Evolutionary conservation across 2,113 vertebrate species (phyloP).

Genomic region (Eupsittula cactorum): DNA sequence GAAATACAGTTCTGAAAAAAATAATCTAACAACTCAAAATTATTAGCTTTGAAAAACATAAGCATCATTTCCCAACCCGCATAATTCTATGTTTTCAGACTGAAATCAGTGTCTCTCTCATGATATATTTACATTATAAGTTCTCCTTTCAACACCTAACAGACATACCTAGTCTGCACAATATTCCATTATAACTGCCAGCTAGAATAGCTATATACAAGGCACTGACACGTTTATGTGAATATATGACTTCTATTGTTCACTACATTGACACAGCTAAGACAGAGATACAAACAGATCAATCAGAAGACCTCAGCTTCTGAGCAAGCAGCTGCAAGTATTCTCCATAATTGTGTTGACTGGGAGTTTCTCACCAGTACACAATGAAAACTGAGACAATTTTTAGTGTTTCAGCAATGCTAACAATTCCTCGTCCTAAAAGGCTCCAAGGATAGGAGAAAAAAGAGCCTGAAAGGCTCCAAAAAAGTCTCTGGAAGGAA

Average conservation of each 20-base stretch:
- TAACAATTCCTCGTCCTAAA: neutral
- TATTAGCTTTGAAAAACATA: neutral
- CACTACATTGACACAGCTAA: neutral
- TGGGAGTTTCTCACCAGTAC: neutral
- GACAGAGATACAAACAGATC: neutral
- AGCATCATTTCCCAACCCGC: neutral
- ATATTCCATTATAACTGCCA: neutral
- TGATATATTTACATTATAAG: neutral
- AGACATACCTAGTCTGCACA: neutral
- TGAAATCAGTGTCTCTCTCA: neutral
- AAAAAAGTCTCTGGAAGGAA: neutral
- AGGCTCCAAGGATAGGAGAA: neutral
- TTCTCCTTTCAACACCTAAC: neutral
- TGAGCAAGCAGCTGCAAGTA: neutral
- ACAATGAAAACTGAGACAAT: neutral
- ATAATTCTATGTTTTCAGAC: neutral
- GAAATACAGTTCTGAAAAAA: constrained; percentile 3
- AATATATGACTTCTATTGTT: neutral
- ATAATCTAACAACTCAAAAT: neutral
- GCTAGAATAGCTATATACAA: neutral
- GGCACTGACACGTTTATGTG: neutral
- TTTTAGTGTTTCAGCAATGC: neutral
- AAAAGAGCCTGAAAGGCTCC: neutral
- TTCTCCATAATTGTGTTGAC: neutral
- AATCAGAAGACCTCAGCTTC: neutral